Percentiles rank a stretch among this genome's conserved stretches.
Conservation (phyloP, 2,797 vertebrate species). For the Phataginus tricuspis region DNA sequence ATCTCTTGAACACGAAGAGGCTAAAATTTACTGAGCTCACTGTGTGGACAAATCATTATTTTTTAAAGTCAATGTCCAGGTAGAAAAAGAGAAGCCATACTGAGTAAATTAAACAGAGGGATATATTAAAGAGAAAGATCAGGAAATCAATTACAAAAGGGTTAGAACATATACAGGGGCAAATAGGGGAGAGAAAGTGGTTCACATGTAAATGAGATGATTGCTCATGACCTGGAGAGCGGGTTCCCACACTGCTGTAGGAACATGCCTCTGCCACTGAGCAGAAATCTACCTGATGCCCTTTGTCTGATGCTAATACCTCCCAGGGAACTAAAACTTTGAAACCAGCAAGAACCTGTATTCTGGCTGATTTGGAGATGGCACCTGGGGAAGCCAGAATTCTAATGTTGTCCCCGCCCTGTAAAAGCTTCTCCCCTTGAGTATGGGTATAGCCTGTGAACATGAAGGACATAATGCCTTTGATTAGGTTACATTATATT, state of each 20-base stretch:
- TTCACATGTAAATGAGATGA: background rate
- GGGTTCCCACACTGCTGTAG: background rate
- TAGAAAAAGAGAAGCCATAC: background rate
- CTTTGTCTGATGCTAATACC: too few species aligned
- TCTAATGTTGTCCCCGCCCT: too few species aligned
- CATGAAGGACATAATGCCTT: background rate
- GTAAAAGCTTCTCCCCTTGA: background rate
- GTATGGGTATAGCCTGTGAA: too few species aligned
- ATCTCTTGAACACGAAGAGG: background rate
- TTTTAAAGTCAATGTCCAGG: background rate
- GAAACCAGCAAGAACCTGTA: background rate
- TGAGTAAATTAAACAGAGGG: background rate
- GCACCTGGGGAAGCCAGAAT: background rate
- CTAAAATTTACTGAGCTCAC: too few species aligned
- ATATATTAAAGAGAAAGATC: background rate
- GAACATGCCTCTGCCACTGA: background rate
- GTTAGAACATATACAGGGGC: background rate
- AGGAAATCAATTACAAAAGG: background rate
- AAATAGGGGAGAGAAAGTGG: background rate
- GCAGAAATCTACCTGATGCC: rapidly evolving
- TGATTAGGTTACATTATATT: background rate
- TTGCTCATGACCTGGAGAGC: background rate
- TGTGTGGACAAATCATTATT: background rate
- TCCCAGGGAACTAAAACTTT: background rate
- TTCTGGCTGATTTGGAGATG: background rate